Evolutionary conservation across 2,888 invertebrate genomes (phyloP).

Genomic region (Pyrrhosoma nymphula): DNA sequence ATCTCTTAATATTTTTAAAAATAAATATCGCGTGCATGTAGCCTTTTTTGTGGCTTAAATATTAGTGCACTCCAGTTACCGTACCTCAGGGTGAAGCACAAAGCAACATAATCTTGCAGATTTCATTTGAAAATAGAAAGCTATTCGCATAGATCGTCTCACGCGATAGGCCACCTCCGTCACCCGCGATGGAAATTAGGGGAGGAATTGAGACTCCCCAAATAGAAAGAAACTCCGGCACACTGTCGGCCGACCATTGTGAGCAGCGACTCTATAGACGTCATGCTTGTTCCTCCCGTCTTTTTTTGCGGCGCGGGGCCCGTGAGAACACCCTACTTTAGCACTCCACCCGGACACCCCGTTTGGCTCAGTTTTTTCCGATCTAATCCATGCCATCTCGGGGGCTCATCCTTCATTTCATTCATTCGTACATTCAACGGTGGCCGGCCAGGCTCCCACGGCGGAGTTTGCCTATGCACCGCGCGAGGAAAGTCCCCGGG

Average conservation of each 20-base stretch:
- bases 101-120: not conserved
- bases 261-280: not conserved
- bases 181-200: not conserved
- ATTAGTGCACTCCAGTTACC: not conserved
- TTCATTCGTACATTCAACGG: not conserved
- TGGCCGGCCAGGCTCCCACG: not conserved
- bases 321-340: slow-evolving; percentile 20
- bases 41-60: not conserved
- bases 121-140: not conserved
- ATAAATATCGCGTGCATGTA: too few species aligned
- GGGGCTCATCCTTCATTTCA: not conserved
- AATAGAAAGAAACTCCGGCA: not conserved
- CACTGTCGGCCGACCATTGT: not conserved
- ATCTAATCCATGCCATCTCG: not conserved
- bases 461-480: not conserved
- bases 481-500: not conserved
- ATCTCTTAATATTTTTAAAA: too few species aligned
- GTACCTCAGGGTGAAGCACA: not conserved
- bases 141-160: not conserved
- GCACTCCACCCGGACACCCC: not conserved
- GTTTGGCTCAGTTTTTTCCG: not conserved
- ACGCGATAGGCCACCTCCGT: not conserved
- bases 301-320: not conserved
- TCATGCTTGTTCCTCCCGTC: not conserved
- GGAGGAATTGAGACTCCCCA: not conserved